Base-by-base conservation (phyloP, 2,797 vertebrate species). In the Sciurus carolinensis region DNA sequence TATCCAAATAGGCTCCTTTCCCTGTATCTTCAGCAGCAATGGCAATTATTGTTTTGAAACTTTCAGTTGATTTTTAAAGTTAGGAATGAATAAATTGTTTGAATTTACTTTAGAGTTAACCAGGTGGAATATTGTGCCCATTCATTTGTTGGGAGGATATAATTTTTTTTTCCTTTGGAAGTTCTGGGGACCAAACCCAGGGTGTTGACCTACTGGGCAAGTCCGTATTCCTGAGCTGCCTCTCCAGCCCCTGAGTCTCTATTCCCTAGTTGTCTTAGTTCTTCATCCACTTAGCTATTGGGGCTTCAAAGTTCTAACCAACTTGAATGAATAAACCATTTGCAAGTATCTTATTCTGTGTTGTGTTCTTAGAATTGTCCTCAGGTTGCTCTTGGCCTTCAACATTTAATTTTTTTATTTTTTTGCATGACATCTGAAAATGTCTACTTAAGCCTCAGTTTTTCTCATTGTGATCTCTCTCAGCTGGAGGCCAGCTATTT, bases 361-460 rank as follows among this genome's bases (percentile, higher is more conserved):
- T 94, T 44, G 52, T 3, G 36, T 39, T 86, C 62, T 87, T 42
- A 44, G 4, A 64, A 39, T 87, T 77, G 71, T 80, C 44, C 69
- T 80, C 14, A 2, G 13, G 59, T 75, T 75, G 87, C 50, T 94
- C 9, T 87, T 79, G 87, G 28, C 30, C n/a, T 88, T 92, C 75
- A 52, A 39, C 5, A 3, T 81, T 84, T 66, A 18, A 72, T 20
- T 14, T 4, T 4, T 79, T 57, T 62, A 5, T 17, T 18, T 33
- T 88, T 82, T 87, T 81, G 71, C 14, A 30, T 71, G 57, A 44
- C 26, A 20, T 67, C 87, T 84, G 54, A 91, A 92, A 92, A 80
- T 20, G 7, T 83, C 81, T 95, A 67, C 83, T 69, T 92, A 95
- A 96, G 79, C 28, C 30, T n/a, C 39, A 1, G 18, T 71, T 26